Conservation (phyloP, 2,113 vertebrate species). For the Beaufortia kweichowensis region DNA sequence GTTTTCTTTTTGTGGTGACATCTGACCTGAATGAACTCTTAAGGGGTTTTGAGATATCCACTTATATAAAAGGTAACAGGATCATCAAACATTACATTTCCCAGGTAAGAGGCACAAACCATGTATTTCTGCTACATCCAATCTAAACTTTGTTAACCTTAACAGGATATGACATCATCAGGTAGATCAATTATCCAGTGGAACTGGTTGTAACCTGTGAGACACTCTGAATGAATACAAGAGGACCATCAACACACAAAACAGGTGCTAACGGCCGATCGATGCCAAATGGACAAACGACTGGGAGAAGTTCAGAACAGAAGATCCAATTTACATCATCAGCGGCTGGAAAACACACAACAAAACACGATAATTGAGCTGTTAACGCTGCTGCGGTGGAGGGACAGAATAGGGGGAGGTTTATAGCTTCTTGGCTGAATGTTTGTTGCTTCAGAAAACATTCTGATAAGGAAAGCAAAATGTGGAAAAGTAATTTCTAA, state of each 20-base stretch:
- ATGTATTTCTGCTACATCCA: too few relatives aligned
- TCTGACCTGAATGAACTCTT: too few relatives aligned
- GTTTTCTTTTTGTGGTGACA: too few relatives aligned
- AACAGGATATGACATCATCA: too few relatives aligned
- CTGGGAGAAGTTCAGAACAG: slow-evolving; percentile 45
- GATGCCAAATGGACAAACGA: slow-evolving; percentile 50
- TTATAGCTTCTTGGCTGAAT: too few relatives aligned
- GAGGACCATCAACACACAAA: slow-evolving; percentile 59
- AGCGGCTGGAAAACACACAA: slow-evolving; percentile 66
- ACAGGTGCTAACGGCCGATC: slow-evolving; percentile 64
- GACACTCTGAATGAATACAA: slow-evolving; percentile 47
- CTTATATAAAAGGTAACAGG: too few relatives aligned
- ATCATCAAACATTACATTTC: too few relatives aligned
- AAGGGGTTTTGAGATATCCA: too few relatives aligned
- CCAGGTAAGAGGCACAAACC: too few relatives aligned
- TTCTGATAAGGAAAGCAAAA: too few relatives aligned
- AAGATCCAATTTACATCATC: slow-evolving; percentile 64
- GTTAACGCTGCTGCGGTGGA: slow-evolving; percentile 37
- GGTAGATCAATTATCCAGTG: not conserved
- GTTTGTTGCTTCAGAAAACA: not conserved
- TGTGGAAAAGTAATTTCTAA: too few relatives aligned
- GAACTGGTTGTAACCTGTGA: slow-evolving; percentile 27
- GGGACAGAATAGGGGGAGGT: slow-evolving; percentile 7
- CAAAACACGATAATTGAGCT: slow-evolving; percentile 57
- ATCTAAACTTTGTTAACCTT: too few relatives aligned